Evolutionary conservation across 2,888 invertebrate genomes (phyloP).

Genomic region (Ischnura elegans): DNA sequence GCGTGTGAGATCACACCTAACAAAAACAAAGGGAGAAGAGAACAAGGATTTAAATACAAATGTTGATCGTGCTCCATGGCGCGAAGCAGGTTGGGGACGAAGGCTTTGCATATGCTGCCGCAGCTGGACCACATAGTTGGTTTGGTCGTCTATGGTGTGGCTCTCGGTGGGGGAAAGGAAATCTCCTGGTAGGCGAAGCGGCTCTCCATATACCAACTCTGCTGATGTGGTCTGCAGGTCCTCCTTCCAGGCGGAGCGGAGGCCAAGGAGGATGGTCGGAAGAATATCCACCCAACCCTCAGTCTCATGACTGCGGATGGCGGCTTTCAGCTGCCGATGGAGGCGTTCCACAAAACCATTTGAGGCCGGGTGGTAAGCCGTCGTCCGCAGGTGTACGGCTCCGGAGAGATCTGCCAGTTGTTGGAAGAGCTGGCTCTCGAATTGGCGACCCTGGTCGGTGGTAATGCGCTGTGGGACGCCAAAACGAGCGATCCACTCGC

Average conservation of each 20-base stretch:
- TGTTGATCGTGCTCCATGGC: too few species aligned
- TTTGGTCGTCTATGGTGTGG: not conserved
- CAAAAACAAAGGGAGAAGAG: not conserved
- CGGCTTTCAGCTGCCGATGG: conserved; percentile 74
- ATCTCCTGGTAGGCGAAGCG: too few species aligned
- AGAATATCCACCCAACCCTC: not conserved
- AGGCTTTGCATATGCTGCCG: not conserved
- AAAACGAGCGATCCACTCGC: too few species aligned
- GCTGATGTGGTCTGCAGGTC: too few species aligned
- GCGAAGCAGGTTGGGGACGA: not conserved
- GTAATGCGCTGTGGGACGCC: too few species aligned
- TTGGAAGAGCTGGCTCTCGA: too few species aligned
- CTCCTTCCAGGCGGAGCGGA: not conserved
- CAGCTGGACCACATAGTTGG: not conserved
- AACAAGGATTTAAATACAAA: too few species aligned
- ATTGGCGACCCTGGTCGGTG: too few species aligned
- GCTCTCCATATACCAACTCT: too few species aligned
- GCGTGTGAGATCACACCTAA: not conserved
- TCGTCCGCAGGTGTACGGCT: conserved; percentile 70
- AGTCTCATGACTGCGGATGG: conserved; percentile 71
- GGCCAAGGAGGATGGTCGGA: not conserved
- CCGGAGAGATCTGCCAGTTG: conserved; percentile 71
- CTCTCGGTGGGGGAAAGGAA: not conserved
- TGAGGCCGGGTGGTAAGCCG: conserved; percentile 73
- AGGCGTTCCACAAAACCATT: conserved; percentile 74